Conservation (phyloP, 2,113 vertebrate species). For the Emydocephalus ijimae region DNA sequence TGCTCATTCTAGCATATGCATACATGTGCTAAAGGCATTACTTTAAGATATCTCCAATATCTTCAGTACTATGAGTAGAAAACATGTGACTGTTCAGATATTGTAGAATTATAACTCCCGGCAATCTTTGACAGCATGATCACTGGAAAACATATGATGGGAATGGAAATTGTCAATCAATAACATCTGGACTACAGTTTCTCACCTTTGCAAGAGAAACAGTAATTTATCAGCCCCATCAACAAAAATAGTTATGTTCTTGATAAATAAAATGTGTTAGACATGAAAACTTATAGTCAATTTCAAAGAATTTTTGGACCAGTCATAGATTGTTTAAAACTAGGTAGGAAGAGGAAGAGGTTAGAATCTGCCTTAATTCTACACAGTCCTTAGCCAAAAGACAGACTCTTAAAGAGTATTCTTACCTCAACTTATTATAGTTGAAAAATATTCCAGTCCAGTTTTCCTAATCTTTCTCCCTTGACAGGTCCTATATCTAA, state of each 20-base stretch:
- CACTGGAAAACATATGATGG: background rate
- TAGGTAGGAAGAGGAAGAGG: no score
- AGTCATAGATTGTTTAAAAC: background rate
- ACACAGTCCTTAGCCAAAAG: background rate
- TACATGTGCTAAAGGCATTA: background rate
- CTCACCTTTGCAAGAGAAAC: background rate
- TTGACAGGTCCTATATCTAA: background rate
- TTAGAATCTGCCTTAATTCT: background rate
- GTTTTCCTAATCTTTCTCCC: background rate
- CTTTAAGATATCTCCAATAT: background rate
- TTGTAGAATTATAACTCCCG: background rate
- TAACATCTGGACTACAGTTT: background rate
- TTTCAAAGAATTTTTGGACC: background rate
- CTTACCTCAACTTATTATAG: background rate
- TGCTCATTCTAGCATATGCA: background rate
- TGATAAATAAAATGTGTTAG: background rate
- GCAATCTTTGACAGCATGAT: background rate
- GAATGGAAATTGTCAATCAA: background rate
- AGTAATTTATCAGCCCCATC: background rate
- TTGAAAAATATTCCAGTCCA: background rate
- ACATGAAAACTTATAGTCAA: background rate
- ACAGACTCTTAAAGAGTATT: background rate
- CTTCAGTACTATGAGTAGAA: background rate
- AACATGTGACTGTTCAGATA: background rate
- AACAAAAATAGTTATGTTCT: background rate